These are phyloP conservation scores for Pagetopsis macropterus DNA, from an alignment of 2,797 vertebrate species.

Conservation along the genomic window DNA sequence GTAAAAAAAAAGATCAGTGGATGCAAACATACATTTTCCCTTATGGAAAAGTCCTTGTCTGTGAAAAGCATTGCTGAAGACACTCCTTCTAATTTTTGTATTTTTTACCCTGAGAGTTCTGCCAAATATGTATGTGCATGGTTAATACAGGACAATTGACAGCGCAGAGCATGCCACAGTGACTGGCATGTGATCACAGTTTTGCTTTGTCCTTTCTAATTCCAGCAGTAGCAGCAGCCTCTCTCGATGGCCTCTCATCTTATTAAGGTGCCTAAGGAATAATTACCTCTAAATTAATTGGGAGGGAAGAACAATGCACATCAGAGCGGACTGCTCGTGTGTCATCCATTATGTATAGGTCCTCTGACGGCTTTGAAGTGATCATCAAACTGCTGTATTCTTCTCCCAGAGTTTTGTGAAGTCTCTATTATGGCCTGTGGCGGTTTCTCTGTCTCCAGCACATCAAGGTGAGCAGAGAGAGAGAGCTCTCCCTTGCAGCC, in stretches of 20 bases:
- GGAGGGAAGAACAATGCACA: constrained; percentile 67
- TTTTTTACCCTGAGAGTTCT: neutral
- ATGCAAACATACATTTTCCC: too few species aligned
- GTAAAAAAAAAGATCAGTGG: too few species aligned
- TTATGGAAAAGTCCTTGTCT: too few species aligned
- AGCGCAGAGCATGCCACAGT: constrained; percentile 3
- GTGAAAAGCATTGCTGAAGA: too few species aligned
- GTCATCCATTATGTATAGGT: constrained; percentile 75
- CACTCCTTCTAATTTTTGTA: too few species aligned
- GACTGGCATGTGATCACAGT: constrained; percentile 30
- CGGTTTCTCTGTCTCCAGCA: constrained; percentile 59
- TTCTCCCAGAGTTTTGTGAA: constrained; percentile 63
- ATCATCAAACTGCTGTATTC: constrained; percentile 63
- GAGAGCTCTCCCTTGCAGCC: constrained; percentile 36
- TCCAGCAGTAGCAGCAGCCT: constrained; percentile 44
- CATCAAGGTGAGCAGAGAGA: constrained; percentile 67
- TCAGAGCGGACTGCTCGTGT: constrained; percentile 58
- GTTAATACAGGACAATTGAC: constrained; percentile 2
- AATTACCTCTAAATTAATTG: constrained; percentile 79
- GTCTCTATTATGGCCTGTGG: constrained; percentile 72
- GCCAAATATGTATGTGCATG: neutral
- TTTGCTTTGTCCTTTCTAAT: constrained; percentile 44
- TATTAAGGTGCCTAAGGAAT: constrained; percentile 67
- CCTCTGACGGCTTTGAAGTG: constrained; percentile 71
- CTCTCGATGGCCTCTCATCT: constrained; percentile 49